phyloP scores from a whole-genome alignment of 2,888 invertebrate species.

The Ditula angustiorana region DNA sequence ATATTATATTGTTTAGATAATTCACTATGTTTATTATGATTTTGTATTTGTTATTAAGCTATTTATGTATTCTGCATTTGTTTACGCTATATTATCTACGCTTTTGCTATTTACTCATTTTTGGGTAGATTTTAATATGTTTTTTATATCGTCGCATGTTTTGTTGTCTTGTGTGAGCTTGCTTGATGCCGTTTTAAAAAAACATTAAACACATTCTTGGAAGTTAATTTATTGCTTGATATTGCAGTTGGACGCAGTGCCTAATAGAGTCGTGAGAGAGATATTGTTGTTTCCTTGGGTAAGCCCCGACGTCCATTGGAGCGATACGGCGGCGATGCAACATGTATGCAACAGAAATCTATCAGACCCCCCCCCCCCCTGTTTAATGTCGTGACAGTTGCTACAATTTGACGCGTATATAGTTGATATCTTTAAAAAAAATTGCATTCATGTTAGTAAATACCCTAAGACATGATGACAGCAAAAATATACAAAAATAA shows the following conservation, averaged over 20 bases:
- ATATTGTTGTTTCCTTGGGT: background rate
- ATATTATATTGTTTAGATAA: background rate
- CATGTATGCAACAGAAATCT: no score
- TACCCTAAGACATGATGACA: no score
- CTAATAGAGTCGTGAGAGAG: background rate
- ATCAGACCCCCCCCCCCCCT: no score
- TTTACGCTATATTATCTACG: conserved; percentile 18
- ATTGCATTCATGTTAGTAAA: no score
- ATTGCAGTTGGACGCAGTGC: background rate
- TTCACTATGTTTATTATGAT: conserved; percentile 22
- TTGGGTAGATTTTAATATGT: background rate
- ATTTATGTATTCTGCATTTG: conserved; percentile 33
- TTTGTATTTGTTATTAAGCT: conserved; percentile 27
- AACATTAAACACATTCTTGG: conserved; percentile 18
- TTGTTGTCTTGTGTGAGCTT: conserved; percentile 1
- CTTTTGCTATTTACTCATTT: conserved; percentile 34
- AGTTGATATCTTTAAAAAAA: no score
- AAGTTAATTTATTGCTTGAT: background rate
- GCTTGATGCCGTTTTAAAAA: background rate
- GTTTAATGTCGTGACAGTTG: no score
- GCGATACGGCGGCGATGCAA: no score
- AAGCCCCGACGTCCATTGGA: background rate
- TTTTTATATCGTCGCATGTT: background rate
- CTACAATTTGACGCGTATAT: no score
- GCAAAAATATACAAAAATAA: no score